phyloP scores from a whole-genome alignment of 2,888 invertebrate genomes.

The Vesta saturnalis region DNA sequence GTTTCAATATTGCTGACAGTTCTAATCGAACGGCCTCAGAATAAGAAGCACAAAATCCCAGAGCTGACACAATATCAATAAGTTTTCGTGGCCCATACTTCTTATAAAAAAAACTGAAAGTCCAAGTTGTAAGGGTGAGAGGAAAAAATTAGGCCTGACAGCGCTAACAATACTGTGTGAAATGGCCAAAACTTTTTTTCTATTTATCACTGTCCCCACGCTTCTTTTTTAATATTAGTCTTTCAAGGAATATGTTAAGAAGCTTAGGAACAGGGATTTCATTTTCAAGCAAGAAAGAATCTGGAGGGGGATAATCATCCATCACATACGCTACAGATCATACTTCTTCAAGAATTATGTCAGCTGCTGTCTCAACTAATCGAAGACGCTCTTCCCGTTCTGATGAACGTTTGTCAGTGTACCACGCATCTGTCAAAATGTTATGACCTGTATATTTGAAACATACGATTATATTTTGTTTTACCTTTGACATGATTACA shows the following conservation, averaged over 20 bases:
- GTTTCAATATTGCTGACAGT: slow-evolving; percentile 12
- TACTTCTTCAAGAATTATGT: slow-evolving; percentile 8
- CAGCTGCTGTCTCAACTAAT: slow-evolving; percentile 14
- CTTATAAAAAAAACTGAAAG: slow-evolving; percentile 16
- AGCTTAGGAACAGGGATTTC: slow-evolving; percentile 14
- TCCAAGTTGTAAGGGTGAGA: slow-evolving; percentile 9
- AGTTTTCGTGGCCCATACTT: slow-evolving; percentile 18
- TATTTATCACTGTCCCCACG: slow-evolving; percentile 13
- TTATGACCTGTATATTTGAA: not conserved
- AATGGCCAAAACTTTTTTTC: too few relatives aligned
- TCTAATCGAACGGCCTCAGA: slow-evolving; percentile 12
- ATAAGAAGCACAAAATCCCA: slow-evolving; percentile 19
- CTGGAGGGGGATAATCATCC: slow-evolving; percentile 16
- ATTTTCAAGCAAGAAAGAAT: slow-evolving; percentile 19
- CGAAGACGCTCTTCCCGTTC: slow-evolving; percentile 2
- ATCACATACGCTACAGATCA: slow-evolving; percentile 12
- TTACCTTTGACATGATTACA: not conserved
- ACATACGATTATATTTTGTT: not conserved
- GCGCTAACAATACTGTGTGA: too few relatives aligned
- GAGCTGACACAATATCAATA: slow-evolving; percentile 12
- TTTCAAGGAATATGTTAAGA: slow-evolving; percentile 18
- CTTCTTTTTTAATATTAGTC: slow-evolving; percentile 14
- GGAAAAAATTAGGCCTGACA: not conserved
- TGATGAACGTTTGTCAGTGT: slow-evolving; percentile 6
- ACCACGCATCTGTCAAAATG: slow-evolving; percentile 9